These are phyloP conservation scores for Zeus faber DNA, from an alignment of 2,113 vertebrate species.

Conservation along the genomic window DNA sequence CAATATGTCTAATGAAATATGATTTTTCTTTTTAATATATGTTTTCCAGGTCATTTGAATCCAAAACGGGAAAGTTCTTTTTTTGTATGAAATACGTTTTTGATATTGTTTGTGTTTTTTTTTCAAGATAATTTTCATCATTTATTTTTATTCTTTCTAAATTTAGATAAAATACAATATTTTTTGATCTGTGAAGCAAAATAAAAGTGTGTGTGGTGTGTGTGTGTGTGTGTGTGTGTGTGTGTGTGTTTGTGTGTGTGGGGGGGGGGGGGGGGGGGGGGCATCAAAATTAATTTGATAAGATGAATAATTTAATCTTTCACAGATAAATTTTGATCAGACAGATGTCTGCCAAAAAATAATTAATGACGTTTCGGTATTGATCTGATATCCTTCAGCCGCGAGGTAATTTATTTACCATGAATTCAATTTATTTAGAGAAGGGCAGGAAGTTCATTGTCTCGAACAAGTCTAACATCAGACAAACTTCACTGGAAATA, in stretches of 20 bases:
- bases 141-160: background rate
- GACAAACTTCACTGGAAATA: no score
- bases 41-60: no score
- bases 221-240: no score
- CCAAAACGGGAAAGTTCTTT: no score
- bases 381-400: slow-evolving; percentile 46
- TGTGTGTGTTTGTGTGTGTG: no score
- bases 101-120: no score
- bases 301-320: slow-evolving; percentile 9
- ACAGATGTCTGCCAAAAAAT: slow-evolving; percentile 10
- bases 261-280: no score
- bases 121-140: background rate
- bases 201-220: no score
- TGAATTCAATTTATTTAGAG: slow-evolving; percentile 44
- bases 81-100: no score
- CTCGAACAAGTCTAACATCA: background rate
- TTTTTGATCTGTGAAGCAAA: slow-evolving; percentile 2
- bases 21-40: background rate
- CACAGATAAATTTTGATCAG: slow-evolving; percentile 28
- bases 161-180: background rate
- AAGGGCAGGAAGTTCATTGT: slow-evolving; percentile 10
- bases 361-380: slow-evolving; percentile 35
- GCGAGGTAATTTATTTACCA: slow-evolving; percentile 47
- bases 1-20: background rate
- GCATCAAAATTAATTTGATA: background rate